Evolutionary conservation across 2,888 invertebrate species (phyloP), one percentile per base, ranked within the genome.

Genomic region (Timema podura): DNA sequence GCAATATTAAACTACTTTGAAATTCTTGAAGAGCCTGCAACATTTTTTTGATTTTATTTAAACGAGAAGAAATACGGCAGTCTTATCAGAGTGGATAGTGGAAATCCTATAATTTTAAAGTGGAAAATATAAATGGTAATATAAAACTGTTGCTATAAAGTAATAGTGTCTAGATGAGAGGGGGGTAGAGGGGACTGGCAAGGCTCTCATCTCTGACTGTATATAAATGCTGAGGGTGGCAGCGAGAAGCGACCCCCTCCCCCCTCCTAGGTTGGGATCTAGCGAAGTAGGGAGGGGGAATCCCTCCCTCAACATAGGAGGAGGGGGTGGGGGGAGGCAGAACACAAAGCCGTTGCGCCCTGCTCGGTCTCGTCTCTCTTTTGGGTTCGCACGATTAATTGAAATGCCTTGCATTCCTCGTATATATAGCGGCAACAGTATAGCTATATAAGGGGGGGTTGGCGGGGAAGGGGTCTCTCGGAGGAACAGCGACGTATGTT

Each of bases 331-430:
- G 48, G 46, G n/a, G 30, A 54, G 69, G 64, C 64, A 57, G 54
- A 45, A 49, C 70, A 71, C 72, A 74, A 73, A 74, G 74, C 73
- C n/a, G 47, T 45, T 30, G 44, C 54, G 66, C 15, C 49, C 44
- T n/a, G 10, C 61, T 45, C n/a, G n/a, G n/a, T n/a, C n/a, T 64
- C 70, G 59, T 71, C n/a, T n/a, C 74, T 68, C 69, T 70, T 66
- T 69, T 72, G 74, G 75, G 74, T 75, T 75, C 75, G 74, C 69
- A 70, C 76, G 76, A 77, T 77, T 77, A 77, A 77, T 77, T 77
- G 77, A 77, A 77, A 77, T 77, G 76, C 77, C 74, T 74, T 70
- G 72, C 76, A 77, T 77, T 77, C 77, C 76, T 73, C 73, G 73
- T 73, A 68, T 68, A 72, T 61, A 61, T 45, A 61, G 30, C 61